Evolutionary conservation across 1,140 invertebrate species (phyloP), one percentile per base, ranked within the genome.

Genomic region (Drosophila albomicans): DNA sequence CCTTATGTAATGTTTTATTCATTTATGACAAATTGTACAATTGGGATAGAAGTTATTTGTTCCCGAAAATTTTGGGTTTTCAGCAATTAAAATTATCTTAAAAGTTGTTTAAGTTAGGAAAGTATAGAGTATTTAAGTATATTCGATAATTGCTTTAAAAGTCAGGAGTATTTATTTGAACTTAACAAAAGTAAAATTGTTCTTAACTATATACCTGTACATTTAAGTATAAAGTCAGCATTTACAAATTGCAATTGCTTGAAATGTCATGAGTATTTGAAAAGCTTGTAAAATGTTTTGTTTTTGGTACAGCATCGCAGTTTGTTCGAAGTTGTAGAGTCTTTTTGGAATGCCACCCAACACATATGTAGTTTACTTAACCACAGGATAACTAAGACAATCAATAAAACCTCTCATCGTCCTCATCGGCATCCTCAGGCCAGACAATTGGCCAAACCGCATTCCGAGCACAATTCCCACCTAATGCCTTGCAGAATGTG

Each of bases 401-500:
- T 10, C 10, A 84, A 48, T 84, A 82, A 13, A 49, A 20, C 30
- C 28, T 48, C 10, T 78, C 74, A 20, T 80, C 81, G 35, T 38
- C 35, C 10, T 38, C 30, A 8, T 32, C 30, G 1, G 5, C 30
- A 32, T 32, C 35, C 7, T 38, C 35, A 8, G 35, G 35, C 84
- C 84, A 93, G 35, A 94, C 93, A 61, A 94, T 94, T 67, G 93
- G 93, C 94, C 94, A 94, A 25, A 93, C 78, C 8, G 93, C 91
- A 56, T 94, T 93, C 13, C 92, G 92, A 32, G 89, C 75, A 86
- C 94, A 94, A 62, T 79, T 78, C 20, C 88, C 79, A 6, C 91
- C 87, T 45, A 93, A 75, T 70, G 94, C 92, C 35, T 94, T 94
- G 93, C 98, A 99, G 11, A 99, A 94, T 66, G 95, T 94, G 93